A percentile compares a stretch with the other conserved stretches of the same genome.
Evolutionary conservation across 2,797 vertebrate species (phyloP).

Genomic region (Syngnathus acus): DNA sequence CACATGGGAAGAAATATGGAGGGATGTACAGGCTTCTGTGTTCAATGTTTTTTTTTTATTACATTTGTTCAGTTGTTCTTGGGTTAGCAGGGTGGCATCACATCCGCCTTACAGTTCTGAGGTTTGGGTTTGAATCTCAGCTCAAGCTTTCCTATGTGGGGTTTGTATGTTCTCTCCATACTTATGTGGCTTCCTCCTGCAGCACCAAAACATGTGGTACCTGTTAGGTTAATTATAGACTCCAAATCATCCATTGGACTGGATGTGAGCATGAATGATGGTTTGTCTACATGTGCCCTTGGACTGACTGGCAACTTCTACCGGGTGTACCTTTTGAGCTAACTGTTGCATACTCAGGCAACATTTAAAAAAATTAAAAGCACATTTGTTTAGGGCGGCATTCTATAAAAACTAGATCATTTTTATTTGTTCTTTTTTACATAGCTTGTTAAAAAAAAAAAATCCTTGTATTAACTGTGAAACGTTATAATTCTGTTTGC

Average conservation of each 20-base stretch:
- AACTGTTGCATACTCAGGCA: background rate
- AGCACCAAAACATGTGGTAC: background rate
- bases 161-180: background rate
- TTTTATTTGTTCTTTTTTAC: background rate
- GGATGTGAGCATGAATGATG: background rate
- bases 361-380: background rate
- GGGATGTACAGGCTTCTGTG: background rate
- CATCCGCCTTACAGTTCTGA: background rate
- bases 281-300: background rate
- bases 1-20: slow-evolving; percentile 10
- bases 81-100: background rate
- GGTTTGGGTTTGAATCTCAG: background rate
- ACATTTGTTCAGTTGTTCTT: background rate
- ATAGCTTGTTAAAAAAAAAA: background rate
- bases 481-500: too few species aligned
- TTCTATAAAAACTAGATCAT: background rate
- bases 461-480: background rate
- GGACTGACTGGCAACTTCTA: background rate
- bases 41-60: background rate
- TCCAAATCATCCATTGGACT: background rate
- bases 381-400: background rate
- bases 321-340: background rate
- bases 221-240: background rate
- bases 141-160: background rate
- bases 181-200: background rate